These are phyloP conservation scores for Glaucomys volans DNA, from an alignment of 2,113 vertebrate genomes.

Conservation along the genomic window DNA sequence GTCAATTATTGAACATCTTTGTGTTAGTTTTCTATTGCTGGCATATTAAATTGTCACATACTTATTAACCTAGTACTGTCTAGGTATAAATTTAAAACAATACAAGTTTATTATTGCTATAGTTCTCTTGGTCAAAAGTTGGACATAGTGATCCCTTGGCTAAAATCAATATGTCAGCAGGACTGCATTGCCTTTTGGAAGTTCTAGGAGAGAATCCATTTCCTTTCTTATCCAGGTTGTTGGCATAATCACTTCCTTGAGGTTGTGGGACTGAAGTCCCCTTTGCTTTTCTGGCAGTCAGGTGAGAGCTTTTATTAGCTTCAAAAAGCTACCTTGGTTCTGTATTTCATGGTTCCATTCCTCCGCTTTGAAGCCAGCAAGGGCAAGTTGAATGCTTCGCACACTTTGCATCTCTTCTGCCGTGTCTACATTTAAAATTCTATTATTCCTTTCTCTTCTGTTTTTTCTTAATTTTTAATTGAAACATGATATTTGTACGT, in stretches of 20 bases:
- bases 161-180: slow-evolving; percentile 36
- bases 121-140: not conserved
- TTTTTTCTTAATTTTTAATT: not conserved
- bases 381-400: not conserved
- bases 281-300: not conserved
- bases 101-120: not conserved
- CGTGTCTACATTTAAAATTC: not conserved
- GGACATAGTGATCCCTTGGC: not conserved
- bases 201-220: not conserved
- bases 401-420: not conserved
- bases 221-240: not conserved
- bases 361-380: slow-evolving; percentile 3
- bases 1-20: slow-evolving; percentile 29
- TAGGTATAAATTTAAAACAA: slow-evolving; percentile 8
- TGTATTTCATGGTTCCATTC: not conserved
- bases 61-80: not conserved
- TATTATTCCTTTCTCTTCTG: not conserved
- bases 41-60: not conserved
- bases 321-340: not conserved
- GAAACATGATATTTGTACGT: not conserved
- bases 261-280: not conserved
- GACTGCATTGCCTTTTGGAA: slow-evolving; percentile 9
- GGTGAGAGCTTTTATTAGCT: not conserved
- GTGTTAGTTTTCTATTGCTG: not conserved
- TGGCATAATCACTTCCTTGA: slow-evolving; percentile 16